Base-by-base conservation (phyloP, 1,140 invertebrate species). In the Cecropterus lyciades region DNA sequence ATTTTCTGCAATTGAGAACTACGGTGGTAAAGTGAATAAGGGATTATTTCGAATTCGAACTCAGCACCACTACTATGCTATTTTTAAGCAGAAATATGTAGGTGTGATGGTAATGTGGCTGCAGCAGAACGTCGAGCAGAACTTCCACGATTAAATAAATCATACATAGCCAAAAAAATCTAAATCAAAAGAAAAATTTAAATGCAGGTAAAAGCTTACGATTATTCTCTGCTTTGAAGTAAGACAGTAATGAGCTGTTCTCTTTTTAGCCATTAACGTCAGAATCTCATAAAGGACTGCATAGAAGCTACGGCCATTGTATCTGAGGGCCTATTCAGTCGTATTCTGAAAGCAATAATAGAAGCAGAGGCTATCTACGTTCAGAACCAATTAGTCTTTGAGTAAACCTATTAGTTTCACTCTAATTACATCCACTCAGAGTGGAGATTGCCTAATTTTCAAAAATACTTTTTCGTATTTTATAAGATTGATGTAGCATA, bases 271-370 rank as follows among this genome's bases (percentile, higher is more conserved):
- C 48, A 51, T 52, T 53, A 53, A 53, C 9, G 51, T 40, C 30
- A 37, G 27, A 53, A 27, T 53, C 13, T 11, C 30, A 11, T 53
- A 53, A 53, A 33, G 30, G 11, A 9, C 7, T 9, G 51, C 13
- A 53, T 15, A 30, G 33, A 33, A 14, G 33, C 51, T 37, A 14
- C 15, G 27, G 51, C 24, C 30, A 53, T 53, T 53, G 51, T 53
- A 40, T 40, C 16, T 17, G 51, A 24, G 52, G 52, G 33, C 10
- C 52, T 42, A 55, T 55, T 55, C 52, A 55, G 52, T 11, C 15
- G 51, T 11, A 24, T 42, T 40, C 52, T 55, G 16, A 40, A 43
- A 43, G 40, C 40, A 43, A 56, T 56, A 56, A 56, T 11, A 56
- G 13, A 43, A 43, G 40, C 33, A 33, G 30, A 52, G 27, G 49